Percentiles rank a stretch among this genome's conserved stretches.
phyloP scores from a whole-genome alignment of 2,797 vertebrate species.

The Steatocranus sp. region DNA sequence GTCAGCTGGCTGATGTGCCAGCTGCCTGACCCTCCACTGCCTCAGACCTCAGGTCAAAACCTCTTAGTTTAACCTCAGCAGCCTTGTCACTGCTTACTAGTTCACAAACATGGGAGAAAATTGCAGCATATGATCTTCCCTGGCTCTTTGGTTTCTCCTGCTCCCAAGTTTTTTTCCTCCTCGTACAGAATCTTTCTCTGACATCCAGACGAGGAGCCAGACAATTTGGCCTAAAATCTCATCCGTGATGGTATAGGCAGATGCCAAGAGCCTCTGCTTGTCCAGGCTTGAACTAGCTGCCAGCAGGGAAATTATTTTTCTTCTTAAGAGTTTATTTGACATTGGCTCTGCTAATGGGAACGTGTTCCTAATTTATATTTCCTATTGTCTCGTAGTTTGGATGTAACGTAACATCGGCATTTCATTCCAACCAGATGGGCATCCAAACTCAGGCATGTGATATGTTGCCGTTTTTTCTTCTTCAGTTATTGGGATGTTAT shows the following conservation, averaged over 20 bases:
- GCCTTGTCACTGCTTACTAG: background rate
- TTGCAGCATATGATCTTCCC: conserved; percentile 8
- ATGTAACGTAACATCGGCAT: background rate
- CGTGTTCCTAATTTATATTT: background rate
- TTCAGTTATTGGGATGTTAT: background rate
- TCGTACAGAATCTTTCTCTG: conserved; percentile 19
- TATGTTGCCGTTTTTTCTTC: background rate
- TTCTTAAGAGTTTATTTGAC: background rate
- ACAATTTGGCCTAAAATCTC: conserved; percentile 1
- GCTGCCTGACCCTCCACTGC: background rate
- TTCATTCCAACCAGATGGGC: background rate
- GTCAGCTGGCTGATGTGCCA: background rate
- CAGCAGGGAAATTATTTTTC: background rate
- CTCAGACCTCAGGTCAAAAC: conserved; percentile 10
- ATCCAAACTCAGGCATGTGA: background rate
- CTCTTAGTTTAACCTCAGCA: conserved; percentile 15
- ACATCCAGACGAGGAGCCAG: background rate
- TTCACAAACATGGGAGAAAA: conserved; percentile 18
- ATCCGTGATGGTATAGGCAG: background rate
- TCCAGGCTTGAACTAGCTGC: background rate
- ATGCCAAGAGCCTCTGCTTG: background rate
- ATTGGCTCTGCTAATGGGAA: background rate
- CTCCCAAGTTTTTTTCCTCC: background rate
- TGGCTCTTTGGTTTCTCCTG: background rate
- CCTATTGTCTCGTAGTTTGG: background rate